phyloP scores from a whole-genome alignment of 2,113 vertebrate genomes.

The Camelus dromedarius region DNA sequence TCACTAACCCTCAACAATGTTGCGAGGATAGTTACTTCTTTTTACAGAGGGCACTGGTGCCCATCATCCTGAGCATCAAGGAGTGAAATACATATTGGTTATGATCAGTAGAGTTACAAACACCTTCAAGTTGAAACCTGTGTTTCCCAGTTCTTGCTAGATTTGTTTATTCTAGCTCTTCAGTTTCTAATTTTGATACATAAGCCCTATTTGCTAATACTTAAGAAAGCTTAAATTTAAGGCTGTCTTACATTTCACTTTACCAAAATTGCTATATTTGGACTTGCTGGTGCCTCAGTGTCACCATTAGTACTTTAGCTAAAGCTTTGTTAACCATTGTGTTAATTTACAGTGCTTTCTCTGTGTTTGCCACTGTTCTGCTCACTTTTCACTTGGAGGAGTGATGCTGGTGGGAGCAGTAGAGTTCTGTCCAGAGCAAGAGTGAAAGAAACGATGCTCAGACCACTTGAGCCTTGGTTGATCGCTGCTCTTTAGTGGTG shows the following conservation, averaged over 20 bases:
- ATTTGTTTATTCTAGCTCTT: constrained; percentile 20
- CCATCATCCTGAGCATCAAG: background rate
- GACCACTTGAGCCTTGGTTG: background rate
- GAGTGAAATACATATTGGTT: background rate
- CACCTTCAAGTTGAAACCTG: background rate
- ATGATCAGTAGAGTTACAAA: background rate
- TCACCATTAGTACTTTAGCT: background rate
- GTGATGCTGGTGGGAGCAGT: background rate
- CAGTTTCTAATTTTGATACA: background rate
- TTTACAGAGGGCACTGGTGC: background rate
- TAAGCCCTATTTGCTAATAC: background rate
- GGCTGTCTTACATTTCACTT: background rate
- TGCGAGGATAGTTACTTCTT: background rate
- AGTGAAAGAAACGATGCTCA: background rate
- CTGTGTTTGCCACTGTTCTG: background rate
- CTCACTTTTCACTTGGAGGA: background rate
- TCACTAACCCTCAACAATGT: background rate
- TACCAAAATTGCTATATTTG: background rate
- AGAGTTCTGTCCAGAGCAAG: background rate
- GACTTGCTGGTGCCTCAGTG: background rate
- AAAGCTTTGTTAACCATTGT: background rate
- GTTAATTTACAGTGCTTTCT: background rate
- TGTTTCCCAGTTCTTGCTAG: background rate
- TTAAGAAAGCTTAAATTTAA: constrained; percentile 32
- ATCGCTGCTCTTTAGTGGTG: background rate